These are phyloP conservation scores for Polyergus mexicanus DNA, from an alignment of 1,140 invertebrate genomes.

Conservation along the genomic window DNA sequence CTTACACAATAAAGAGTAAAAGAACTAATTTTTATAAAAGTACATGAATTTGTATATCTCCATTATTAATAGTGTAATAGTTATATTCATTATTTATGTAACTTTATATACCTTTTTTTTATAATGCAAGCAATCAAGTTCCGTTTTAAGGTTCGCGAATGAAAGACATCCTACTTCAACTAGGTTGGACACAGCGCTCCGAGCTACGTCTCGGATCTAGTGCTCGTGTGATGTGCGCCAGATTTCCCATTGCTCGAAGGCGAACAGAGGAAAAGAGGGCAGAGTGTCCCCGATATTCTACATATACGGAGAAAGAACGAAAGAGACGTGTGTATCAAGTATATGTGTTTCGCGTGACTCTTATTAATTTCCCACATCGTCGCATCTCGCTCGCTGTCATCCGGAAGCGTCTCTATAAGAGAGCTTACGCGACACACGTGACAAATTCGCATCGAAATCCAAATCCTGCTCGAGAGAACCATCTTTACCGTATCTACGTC, in stretches of 20 bases:
- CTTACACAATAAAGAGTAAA: too few species aligned
- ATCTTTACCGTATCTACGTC: neutral
- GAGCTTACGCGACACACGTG: neutral
- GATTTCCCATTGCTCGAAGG: slow-evolving; percentile 74
- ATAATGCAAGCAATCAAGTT: neutral
- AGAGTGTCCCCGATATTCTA: slow-evolving; percentile 70
- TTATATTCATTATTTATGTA: too few species aligned
- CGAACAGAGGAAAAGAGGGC: slow-evolving; percentile 32
- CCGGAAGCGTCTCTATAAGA: slow-evolving; percentile 9
- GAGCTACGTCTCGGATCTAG: slow-evolving; percentile 31
- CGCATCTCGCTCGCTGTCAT: neutral
- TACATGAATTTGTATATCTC: too few species aligned
- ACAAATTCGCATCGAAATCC: slow-evolving; percentile 19
- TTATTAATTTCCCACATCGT: neutral
- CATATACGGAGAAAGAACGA: slow-evolving; percentile 47
- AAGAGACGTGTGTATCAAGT: neutral
- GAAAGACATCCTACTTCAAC: neutral
- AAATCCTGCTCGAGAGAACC: neutral
- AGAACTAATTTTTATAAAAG: too few species aligned
- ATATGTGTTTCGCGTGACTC: slow-evolving; percentile 5
- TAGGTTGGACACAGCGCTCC: neutral
- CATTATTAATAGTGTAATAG: too few species aligned
- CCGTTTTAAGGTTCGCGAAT: neutral
- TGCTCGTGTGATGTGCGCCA: slow-evolving; percentile 43
- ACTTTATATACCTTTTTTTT: too few species aligned